phyloP scores from a whole-genome alignment of 2,888 invertebrate species.

The Drosophila kokeensis region DNA sequence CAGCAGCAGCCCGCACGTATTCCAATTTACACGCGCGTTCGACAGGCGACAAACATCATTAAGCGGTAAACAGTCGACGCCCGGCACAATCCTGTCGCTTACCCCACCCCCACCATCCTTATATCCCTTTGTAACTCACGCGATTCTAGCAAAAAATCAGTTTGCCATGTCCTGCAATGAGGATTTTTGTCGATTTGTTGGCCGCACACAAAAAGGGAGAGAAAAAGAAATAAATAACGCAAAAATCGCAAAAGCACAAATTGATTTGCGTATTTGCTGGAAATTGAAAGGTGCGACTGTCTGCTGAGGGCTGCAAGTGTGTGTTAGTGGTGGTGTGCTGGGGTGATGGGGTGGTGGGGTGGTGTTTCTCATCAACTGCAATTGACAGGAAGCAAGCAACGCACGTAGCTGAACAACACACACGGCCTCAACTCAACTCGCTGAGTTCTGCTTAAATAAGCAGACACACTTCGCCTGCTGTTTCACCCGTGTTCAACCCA shows the following conservation, averaged over 20 bases:
- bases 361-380: constrained; percentile 49
- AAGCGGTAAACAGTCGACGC: constrained; percentile 49
- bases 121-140: background rate
- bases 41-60: constrained; percentile 72
- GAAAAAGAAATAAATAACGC: constrained; percentile 14
- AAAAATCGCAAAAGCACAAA: constrained; percentile 52
- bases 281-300: constrained; percentile 33
- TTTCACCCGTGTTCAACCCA: background rate
- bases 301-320: background rate
- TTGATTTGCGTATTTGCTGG: constrained; percentile 61
- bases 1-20: constrained; percentile 53
- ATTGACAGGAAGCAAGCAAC: constrained; percentile 55
- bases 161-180: constrained; percentile 25
- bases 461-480: constrained; percentile 53
- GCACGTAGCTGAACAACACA: constrained; percentile 37
- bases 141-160: constrained; percentile 11
- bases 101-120: background rate
- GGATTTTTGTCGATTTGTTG: constrained; percentile 42
- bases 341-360: background rate
- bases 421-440: background rate
- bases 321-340: background rate
- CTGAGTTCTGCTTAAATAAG: constrained; percentile 55
- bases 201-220: constrained; percentile 15
- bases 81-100: background rate
- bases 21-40: constrained; percentile 68